Base-by-base conservation (phyloP, 1,140 invertebrate genomes). In the Andricus grossulariae region DNA sequence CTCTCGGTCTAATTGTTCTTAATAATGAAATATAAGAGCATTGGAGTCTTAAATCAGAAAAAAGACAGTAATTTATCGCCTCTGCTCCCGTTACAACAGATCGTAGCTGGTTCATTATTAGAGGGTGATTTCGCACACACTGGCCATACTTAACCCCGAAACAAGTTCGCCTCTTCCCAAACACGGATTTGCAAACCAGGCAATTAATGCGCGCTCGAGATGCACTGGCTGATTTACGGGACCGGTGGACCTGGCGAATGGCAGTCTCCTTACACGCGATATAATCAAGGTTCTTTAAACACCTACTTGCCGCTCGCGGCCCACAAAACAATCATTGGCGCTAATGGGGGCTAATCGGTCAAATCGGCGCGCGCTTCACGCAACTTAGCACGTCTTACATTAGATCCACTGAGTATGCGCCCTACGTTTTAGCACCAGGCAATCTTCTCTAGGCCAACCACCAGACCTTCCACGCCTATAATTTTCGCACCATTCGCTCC, bases 151-250 rank as follows among this genome's bases (percentile, higher is more conserved):
- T 66, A 32, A 66, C 60, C 25, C 15, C 4, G 21, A 66, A 66
- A 66, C 60, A 66, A 66, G 60, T 66, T 66, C 60, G 60, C 60
- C 60, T 66, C 60, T 66, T 66, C 60, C 60, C 60, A 66, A 66
- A 66, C 60, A 66, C 32, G 60, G 60, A 66, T 66, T 66, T 66
- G 60, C 60, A 66, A 66, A 66, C 10, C 60, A 66, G 60, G 60
- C 60, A 66, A 66, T 66, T 66, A 66, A 66, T 66, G 60, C 60
- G 57, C 57, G 57, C 57, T 60, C 21, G 57, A 60, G 57, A 4
- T 60, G 57, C 57, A 60, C 57, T 60, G 57, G 19, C 57, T 66
- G 60, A 66, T 66, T 66, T 66, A 66, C 60, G 60, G 60, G 5
- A 66, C 60, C 15, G 39, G 25, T 32, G 57, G 25, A 32, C 25